phyloP scores from a whole-genome alignment of 2,888 invertebrate genomes.

The Cheilosia variabilis region DNA sequence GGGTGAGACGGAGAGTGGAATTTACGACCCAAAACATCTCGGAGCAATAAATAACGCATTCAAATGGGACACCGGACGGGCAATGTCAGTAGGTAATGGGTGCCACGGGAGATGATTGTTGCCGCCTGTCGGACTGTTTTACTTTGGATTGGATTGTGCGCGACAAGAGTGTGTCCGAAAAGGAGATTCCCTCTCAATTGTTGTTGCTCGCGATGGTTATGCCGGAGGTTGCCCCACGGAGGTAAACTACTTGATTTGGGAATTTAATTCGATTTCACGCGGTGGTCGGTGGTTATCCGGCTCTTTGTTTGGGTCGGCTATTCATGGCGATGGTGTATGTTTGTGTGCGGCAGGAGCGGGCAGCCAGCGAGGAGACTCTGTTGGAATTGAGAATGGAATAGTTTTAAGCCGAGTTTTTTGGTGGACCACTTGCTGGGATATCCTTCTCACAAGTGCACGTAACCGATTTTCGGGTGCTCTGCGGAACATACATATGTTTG shows the following conservation, averaged over 20 bases:
- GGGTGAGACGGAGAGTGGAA: constrained; percentile 19
- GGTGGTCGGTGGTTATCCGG: constrained; percentile 1
- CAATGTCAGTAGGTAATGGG: constrained; percentile 63
- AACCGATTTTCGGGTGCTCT: too few species aligned
- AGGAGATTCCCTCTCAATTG: constrained; percentile 16
- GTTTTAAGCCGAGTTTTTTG: background rate
- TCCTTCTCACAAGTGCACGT: too few species aligned
- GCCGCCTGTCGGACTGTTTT: constrained; percentile 18
- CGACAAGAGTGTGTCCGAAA: constrained; percentile 18
- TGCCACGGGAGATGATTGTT: constrained; percentile 56
- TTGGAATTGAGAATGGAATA: background rate
- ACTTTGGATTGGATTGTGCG: constrained; percentile 19
- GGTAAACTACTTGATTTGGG: constrained; percentile 60
- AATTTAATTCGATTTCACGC: constrained; percentile 52
- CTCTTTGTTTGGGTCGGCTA: constrained; percentile 39
- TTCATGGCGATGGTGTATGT: constrained; percentile 38
- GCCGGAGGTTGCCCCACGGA: constrained; percentile 41
- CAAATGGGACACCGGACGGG: constrained; percentile 59
- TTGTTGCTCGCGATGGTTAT: constrained; percentile 11
- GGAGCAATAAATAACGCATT: constrained; percentile 56
- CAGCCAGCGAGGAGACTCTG: constrained; percentile 47
- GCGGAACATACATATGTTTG: too few species aligned
- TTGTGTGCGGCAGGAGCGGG: constrained; percentile 23
- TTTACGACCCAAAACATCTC: constrained; percentile 63
- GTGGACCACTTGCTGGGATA: too few species aligned